phyloP scores from a whole-genome alignment of 2,113 vertebrate species.

The Phrynosoma platyrhinos region DNA sequence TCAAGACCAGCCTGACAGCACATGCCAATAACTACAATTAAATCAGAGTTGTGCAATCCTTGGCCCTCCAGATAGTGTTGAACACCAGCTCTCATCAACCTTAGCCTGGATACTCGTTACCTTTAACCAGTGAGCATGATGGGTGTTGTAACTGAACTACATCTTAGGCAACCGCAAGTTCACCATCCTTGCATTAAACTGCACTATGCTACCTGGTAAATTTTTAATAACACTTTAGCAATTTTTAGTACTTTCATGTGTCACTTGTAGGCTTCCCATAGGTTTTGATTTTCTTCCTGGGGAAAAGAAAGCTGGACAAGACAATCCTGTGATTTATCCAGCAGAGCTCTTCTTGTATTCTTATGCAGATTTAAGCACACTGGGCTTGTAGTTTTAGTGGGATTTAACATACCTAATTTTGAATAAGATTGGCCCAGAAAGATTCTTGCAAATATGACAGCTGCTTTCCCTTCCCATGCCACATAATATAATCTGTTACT shows the following conservation, averaged over 20 bases:
- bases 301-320: neutral
- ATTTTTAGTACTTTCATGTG: neutral
- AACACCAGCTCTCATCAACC: no score
- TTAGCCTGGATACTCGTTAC: no score
- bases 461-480: neutral
- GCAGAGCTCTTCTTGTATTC: neutral
- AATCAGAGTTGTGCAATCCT: no score
- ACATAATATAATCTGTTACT: constrained; percentile 50
- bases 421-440: neutral
- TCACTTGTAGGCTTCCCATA: neutral
- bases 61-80: no score
- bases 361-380: neutral
- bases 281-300: neutral
- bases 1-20: no score
- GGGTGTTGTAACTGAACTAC: no score
- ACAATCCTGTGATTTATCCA: neutral
- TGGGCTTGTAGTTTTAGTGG: neutral
- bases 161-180: no score
- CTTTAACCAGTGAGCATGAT: no score
- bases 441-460: constrained; percentile 21
- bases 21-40: no score
- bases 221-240: neutral
- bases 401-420: neutral
- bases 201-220: neutral
- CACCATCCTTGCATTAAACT: no score